Conservation (phyloP, 2,797 vertebrate genomes). For the Molossus molossus region DNA sequence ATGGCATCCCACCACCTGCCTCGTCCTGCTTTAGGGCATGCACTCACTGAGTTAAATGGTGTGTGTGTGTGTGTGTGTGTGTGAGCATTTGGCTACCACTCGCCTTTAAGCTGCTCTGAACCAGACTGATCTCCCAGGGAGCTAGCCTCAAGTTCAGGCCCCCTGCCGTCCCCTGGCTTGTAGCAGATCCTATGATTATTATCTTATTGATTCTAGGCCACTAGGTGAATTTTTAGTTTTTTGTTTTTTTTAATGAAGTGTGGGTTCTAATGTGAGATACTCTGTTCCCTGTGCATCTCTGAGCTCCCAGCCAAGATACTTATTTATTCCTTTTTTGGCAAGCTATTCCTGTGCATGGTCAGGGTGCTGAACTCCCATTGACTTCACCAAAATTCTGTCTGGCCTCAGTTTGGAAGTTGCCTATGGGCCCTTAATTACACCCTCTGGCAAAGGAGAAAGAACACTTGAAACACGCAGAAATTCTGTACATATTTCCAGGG, state of each 20-base stretch:
- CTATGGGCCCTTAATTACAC: conserved; percentile 82
- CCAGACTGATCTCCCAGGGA: not conserved
- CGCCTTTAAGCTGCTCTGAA: not conserved
- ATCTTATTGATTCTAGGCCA: not conserved
- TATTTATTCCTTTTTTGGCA: conserved; percentile 68
- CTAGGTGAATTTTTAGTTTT: conserved; percentile 73
- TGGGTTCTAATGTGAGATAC: conserved; percentile 63
- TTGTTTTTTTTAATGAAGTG: not conserved
- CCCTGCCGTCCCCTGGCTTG: not conserved
- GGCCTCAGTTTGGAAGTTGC: conserved; percentile 75
- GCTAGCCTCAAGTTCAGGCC: not conserved
- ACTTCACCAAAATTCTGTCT: conserved; percentile 68
- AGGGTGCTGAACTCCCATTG: conserved; percentile 65
- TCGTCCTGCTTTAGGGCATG: not conserved
- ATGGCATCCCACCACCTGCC: not conserved
- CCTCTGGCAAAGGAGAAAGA: conserved; percentile 71
- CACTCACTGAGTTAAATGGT: not conserved
- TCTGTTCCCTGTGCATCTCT: conserved; percentile 37
- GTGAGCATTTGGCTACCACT: not conserved
- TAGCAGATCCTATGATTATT: not conserved
- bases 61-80: too few species aligned
- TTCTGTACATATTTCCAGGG: conserved; percentile 65
- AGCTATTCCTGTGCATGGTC: conserved; percentile 64
- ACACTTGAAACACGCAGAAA: conserved; percentile 68
- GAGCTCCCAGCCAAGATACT: conserved; percentile 47